Conservation (phyloP, 2,888 invertebrate species). For the Copidosoma aretas region DNA sequence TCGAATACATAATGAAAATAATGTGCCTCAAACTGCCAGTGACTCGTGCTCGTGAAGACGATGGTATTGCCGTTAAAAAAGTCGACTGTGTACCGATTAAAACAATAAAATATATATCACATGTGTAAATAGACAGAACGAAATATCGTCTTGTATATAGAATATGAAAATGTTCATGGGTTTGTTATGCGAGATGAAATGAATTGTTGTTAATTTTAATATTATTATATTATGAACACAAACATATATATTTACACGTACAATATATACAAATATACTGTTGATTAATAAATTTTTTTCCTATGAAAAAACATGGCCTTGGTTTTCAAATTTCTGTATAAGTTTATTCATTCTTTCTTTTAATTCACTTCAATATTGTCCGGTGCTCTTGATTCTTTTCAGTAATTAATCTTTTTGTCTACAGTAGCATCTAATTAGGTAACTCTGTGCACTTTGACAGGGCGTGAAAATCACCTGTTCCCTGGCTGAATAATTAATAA, state of each 20-base stretch:
- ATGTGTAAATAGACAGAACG: conserved; percentile 52
- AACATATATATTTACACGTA: conserved; percentile 42
- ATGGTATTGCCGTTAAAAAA: conserved; percentile 55
- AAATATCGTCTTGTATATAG: conserved; percentile 43
- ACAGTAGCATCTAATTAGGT: conserved; percentile 10
- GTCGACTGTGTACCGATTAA: conserved; percentile 47
- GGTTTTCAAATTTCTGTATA: conserved; percentile 47
- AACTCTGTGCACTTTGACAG: conserved; percentile 8
- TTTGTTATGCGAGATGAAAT: conserved; percentile 59
- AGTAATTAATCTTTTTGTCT: conserved; percentile 15
- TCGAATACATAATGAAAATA: neutral
- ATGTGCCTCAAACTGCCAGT: conserved; percentile 40
- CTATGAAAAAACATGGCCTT: conserved; percentile 57
- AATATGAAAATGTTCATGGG: conserved; percentile 54
- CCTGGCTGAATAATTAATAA: conserved; percentile 39
- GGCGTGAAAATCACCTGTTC: conserved; percentile 40
- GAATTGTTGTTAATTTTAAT: conserved; percentile 54
- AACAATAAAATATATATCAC: conserved; percentile 11
- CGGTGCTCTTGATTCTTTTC: neutral
- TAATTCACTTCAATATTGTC: conserved; percentile 21
- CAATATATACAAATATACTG: conserved; percentile 48
- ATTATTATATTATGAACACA: conserved; percentile 39
- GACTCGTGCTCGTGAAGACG: conserved; percentile 45
- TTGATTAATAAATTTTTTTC: conserved; percentile 62
- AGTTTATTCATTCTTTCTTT: conserved; percentile 16